These are phyloP conservation scores for Pheosia gnoma DNA, from an alignment of 2,888 invertebrate species.

Conservation along the genomic window DNA sequence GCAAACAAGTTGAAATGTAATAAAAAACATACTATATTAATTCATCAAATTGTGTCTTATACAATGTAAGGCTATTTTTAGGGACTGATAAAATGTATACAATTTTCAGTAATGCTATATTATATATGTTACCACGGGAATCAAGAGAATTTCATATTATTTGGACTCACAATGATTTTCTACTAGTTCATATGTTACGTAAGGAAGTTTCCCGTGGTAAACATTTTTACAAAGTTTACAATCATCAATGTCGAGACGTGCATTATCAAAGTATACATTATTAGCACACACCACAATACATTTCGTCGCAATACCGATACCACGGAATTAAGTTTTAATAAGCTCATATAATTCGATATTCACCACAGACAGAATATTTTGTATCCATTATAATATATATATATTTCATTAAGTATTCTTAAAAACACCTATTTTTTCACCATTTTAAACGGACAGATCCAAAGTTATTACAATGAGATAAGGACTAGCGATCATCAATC, in stretches of 20 bases:
- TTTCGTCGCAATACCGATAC: slow-evolving; percentile 57
- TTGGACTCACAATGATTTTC: neutral
- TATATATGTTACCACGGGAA: neutral
- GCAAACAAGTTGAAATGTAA: neutral
- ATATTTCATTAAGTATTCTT: slow-evolving; percentile 64
- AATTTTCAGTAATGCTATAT: neutral
- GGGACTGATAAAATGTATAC: neutral
- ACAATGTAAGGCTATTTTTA: neutral
- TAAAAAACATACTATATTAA: neutral
- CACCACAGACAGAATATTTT: slow-evolving; percentile 80
- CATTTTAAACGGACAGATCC: slow-evolving; percentile 74
- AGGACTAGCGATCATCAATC: slow-evolving; percentile 72
- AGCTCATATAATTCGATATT: slow-evolving; percentile 83
- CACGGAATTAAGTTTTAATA: slow-evolving; percentile 79
- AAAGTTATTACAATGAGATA: slow-evolving; percentile 69
- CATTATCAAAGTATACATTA: slow-evolving; percentile 60
- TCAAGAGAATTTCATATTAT: neutral
- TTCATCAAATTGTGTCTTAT: neutral
- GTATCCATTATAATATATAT: slow-evolving; percentile 50
- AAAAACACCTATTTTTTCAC: slow-evolving; percentile 62
- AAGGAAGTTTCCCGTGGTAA: neutral
- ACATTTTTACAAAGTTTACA: neutral
- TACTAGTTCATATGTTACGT: neutral
- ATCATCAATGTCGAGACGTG: slow-evolving; percentile 50
- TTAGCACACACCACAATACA: slow-evolving; percentile 55